Conservation (phyloP, 2,888 invertebrate species). For the Adelognathus sp. region DNA sequence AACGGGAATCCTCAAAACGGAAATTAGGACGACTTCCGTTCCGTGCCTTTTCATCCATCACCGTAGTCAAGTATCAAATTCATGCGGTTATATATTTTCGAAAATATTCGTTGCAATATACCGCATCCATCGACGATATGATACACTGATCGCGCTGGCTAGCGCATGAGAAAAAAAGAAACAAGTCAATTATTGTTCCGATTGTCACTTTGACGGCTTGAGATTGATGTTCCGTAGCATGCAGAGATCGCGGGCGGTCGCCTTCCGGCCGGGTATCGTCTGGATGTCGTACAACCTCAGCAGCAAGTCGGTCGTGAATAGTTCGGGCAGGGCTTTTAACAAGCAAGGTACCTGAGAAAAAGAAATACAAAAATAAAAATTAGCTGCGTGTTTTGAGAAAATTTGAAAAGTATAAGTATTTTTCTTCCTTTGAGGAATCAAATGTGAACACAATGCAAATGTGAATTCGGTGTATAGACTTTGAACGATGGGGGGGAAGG, state of each 20-base stretch:
- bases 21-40: too few relatives aligned
- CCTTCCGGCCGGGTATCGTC: constrained; percentile 89
- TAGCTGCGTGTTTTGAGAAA: too few relatives aligned
- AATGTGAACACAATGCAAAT: too few relatives aligned
- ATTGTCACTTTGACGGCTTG: constrained; percentile 82
- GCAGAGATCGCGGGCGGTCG: constrained; percentile 93
- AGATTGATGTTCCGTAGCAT: constrained; percentile 91
- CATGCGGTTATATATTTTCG: not conserved
- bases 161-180: not conserved
- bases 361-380: not conserved
- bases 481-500: too few relatives aligned
- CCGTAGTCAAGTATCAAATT: not conserved
- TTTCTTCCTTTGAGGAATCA: too few relatives aligned
- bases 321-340: constrained; percentile 90
- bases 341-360: constrained; percentile 86
- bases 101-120: constrained; percentile 20
- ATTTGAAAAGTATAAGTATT: too few relatives aligned
- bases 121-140: not conserved
- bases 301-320: constrained; percentile 88
- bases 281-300: constrained; percentile 91
- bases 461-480: too few relatives aligned
- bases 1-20: too few relatives aligned
- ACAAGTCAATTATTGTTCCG: not conserved
- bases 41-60: not conserved
- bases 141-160: not conserved